phyloP scores from a whole-genome alignment of 2,797 vertebrate genomes.

The Thaleichthys pacificus region DNA sequence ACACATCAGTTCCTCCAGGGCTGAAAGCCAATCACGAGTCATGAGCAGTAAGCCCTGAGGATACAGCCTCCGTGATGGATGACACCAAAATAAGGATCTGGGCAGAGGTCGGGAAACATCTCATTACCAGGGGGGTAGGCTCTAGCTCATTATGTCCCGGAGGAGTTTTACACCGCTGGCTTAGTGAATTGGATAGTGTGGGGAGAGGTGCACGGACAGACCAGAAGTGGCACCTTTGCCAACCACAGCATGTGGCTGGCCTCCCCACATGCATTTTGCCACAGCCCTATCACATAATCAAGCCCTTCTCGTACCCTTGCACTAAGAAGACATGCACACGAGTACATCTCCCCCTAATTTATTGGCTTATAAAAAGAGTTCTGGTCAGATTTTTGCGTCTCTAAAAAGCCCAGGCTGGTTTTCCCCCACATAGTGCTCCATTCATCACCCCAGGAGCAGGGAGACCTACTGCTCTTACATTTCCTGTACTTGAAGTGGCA shows the following conservation, averaged over 20 bases:
- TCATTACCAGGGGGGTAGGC: constrained; percentile 65
- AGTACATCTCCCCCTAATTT: constrained; percentile 67
- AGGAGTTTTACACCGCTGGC: constrained; percentile 53
- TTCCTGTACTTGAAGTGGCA: constrained; percentile 91
- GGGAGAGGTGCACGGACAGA: constrained; percentile 59
- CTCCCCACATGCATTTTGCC: constrained; percentile 59
- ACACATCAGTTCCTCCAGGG: constrained; percentile 6
- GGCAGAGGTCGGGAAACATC: constrained; percentile 63
- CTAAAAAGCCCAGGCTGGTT: constrained; percentile 82
- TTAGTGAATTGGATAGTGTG: constrained; percentile 70
- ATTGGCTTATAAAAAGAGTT: constrained; percentile 81
- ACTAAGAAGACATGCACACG: constrained; percentile 60
- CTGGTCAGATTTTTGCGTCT: constrained; percentile 81
- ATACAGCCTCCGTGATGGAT: constrained; percentile 67
- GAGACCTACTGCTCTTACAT: constrained; percentile 81
- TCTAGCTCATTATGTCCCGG: constrained; percentile 55
- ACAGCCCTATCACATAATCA: constrained; percentile 64
- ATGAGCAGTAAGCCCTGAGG: constrained; percentile 40
- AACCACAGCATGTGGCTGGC: constrained; percentile 58
- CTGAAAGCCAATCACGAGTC: constrained; percentile 40
- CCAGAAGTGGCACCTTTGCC: constrained; percentile 69
- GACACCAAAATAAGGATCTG: constrained; percentile 64
- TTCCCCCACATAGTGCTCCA: constrained; percentile 90
- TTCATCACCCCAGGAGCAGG: constrained; percentile 87
- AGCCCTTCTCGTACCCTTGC: constrained; percentile 58